These are phyloP conservation scores for Cenopis cana DNA, from an alignment of 2,888 invertebrate genomes.

Conservation along the genomic window DNA sequence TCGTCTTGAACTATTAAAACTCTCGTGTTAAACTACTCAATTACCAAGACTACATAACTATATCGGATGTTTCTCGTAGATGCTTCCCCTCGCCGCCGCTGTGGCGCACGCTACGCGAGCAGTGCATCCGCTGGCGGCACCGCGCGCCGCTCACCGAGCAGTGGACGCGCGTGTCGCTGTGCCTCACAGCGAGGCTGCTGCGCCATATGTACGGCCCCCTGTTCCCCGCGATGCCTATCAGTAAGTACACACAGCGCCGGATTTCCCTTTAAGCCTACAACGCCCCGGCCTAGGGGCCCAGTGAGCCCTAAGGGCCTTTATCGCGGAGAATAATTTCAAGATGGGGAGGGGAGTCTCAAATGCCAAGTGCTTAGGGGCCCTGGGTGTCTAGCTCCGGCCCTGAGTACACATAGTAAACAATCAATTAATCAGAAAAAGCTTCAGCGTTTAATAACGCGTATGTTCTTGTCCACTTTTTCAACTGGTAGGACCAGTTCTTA, in stretches of 20 bases:
- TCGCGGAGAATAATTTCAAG: no score
- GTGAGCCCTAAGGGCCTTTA: no score
- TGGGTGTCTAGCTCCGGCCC: no score
- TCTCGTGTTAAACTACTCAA: background rate
- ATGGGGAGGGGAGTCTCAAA: no score
- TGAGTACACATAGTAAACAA: no score
- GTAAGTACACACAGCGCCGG: conserved; percentile 80
- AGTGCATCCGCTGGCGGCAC: conserved; percentile 97
- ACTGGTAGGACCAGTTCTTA: no score
- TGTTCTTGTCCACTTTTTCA: no score
- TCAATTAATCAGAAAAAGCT: no score
- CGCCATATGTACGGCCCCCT: conserved; percentile 95
- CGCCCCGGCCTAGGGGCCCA: no score
- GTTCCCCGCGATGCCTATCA: conserved; percentile 92
- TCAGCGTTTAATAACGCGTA: no score
- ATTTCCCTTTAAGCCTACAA: no score
- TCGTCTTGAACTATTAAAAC: background rate
- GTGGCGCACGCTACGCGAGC: conserved; percentile 97
- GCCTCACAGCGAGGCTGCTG: conserved; percentile 93
- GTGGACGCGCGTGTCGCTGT: conserved; percentile 97
- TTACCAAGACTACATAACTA: background rate
- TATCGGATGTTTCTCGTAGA: conserved; percentile 51
- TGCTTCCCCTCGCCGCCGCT: conserved; percentile 98
- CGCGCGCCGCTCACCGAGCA: conserved; percentile 96
- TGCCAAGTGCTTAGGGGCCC: no score